Conservation (phyloP, 2,113 vertebrate genomes). For the Sminthopsis crassicaudata region DNA sequence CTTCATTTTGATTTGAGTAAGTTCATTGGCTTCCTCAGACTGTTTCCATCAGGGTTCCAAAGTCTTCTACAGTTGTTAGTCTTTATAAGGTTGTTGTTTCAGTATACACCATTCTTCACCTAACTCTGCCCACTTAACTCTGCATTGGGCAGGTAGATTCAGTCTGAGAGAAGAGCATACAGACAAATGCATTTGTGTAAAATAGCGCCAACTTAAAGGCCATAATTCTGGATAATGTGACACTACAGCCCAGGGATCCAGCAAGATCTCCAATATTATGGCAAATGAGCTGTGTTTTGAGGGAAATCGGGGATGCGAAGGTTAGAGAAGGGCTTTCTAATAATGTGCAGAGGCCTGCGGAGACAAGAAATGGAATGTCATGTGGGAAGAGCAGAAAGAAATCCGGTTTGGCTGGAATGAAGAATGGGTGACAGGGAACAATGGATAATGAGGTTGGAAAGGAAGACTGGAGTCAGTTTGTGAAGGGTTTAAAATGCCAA, state of each 20-base stretch:
- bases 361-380: not conserved
- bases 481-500: not conserved
- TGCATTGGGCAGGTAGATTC: not conserved
- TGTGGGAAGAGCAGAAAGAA: not conserved
- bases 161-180: not conserved
- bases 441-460: not conserved
- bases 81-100: not conserved
- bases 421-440: not conserved
- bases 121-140: not conserved
- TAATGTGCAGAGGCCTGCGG: not conserved
- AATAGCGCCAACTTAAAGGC: not conserved
- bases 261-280: not conserved
- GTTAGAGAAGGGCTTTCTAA: not conserved
- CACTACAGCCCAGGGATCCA: not conserved
- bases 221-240: not conserved
- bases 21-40: not conserved
- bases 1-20: not conserved
- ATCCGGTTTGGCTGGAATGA: not conserved
- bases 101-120: not conserved
- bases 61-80: not conserved
- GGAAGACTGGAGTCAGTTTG: not conserved
- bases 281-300: not conserved
- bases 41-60: not conserved
- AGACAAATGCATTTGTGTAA: not conserved
- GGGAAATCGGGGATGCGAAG: not conserved